These are phyloP conservation scores for Sardina pilchardus DNA, from an alignment of 2,113 vertebrate species.

Conservation along the genomic window DNA sequence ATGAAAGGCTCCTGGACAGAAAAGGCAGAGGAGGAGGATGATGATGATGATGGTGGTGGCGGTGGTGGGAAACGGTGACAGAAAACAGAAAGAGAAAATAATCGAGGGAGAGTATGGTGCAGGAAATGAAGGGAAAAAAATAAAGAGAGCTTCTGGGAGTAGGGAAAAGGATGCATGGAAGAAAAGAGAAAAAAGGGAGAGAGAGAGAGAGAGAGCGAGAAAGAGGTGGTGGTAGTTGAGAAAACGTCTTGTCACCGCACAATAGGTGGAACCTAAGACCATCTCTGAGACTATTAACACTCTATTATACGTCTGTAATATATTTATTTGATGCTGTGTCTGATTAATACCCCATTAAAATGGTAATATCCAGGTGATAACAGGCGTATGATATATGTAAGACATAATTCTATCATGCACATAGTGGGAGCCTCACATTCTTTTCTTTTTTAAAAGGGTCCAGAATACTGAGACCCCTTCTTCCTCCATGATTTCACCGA, in stretches of 20 bases:
- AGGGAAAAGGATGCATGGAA: background rate
- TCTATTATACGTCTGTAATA: background rate
- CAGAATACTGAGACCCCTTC: background rate
- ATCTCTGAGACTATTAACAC: background rate
- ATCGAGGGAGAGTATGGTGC: background rate
- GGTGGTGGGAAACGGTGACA: background rate
- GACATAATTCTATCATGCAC: background rate
- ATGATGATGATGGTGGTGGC: no score
- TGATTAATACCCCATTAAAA: conserved; percentile 17
- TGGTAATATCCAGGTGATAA: background rate
- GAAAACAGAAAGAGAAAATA: background rate
- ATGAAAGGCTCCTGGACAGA: background rate
- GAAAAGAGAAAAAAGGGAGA: conserved; percentile 32
- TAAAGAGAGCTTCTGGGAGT: background rate
- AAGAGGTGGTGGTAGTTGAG: conserved; percentile 27
- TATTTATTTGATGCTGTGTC: conserved; percentile 6
- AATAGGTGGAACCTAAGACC: background rate
- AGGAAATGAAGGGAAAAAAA: background rate
- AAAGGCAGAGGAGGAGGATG: no score
- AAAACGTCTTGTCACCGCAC: background rate
- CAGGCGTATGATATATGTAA: background rate
- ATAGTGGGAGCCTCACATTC: background rate
- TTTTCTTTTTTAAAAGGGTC: background rate
- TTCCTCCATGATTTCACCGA: background rate
- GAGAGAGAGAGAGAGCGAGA: conserved; percentile 32